phyloP scores from a whole-genome alignment of 53 echinoderm and acorn worm species.

The Holothuria leucospilota region DNA sequence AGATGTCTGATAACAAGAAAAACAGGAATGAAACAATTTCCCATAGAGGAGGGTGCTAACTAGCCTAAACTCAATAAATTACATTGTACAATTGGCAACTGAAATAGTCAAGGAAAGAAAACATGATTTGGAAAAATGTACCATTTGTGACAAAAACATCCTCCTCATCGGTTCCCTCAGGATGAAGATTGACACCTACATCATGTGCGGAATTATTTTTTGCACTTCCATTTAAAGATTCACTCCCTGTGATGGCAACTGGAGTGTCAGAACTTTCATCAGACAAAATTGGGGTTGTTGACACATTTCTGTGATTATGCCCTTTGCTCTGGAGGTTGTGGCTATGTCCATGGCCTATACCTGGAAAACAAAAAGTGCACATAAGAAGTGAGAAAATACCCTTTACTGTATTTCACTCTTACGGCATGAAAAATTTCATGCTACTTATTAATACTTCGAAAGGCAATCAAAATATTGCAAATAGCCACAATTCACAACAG shows the following conservation, averaged over 20 bases:
- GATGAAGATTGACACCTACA: background rate
- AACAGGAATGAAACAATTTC: no score
- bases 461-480: no score
- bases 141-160: constrained; percentile 30
- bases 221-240: background rate
- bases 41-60: no score
- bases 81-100: no score
- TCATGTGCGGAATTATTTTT: background rate
- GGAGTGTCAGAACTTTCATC: background rate
- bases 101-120: no score
- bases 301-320: constrained; percentile 7
- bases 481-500: no score
- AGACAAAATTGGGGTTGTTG: background rate
- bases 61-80: no score
- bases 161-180: constrained; percentile 6
- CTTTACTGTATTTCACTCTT: no score
- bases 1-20: no score
- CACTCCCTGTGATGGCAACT: background rate
- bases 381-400: no score
- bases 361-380: background rate
- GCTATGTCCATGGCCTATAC: constrained; percentile 31
- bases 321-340: background rate
- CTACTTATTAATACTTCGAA: no score
- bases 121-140: background rate
- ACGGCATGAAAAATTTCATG: no score